Evolutionary conservation across 2,888 invertebrate genomes (phyloP), one percentile per base, ranked within the genome.

Genomic region (Latrodectus hesperus): DNA sequence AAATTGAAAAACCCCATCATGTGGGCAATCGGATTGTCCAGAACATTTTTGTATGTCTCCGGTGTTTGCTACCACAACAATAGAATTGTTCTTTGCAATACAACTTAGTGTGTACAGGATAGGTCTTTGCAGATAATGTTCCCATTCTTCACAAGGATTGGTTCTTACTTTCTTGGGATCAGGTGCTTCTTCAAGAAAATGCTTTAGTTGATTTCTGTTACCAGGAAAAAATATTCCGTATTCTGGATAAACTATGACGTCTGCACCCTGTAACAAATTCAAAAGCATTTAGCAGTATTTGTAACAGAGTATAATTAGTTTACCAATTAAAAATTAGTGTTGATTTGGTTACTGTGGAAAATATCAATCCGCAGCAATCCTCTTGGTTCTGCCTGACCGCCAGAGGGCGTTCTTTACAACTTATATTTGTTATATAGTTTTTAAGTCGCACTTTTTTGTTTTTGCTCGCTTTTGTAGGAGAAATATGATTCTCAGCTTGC

Each of bases 51-150:
- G 93, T 17, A 93, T 93, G 91, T 96, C 96, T 0, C 94, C 94
- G 0, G 95, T 91, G 91, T 96, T 96, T 0, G 95, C 93, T 0
- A 96, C 95, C 1, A 96, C 91, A 91, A 96, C 96, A 52, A 95
- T 94, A 8, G 93, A 90, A 87, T 93, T 91, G 0, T 92, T 90
- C 49, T 92, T 92, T 0, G 96, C 95, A 0, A 95, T 94, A 91
- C 94, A 94, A 0, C 96, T 92, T 14, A 93, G 89, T 9, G 88
- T 70, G 2, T 84, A 70, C 55, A 91, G 90, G 8, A 91, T 88
- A 0, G 85, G 71, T 53, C 74, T n/a, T 12, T 82, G 52, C 5
- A 12, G 53, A 91, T 86, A 87, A 89, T 91, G 0, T 89, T 90
- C 60, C 0, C 9, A 1, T 22, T 87, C 86, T 38, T 76, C 55